A percentile compares a stretch with the other conserved stretches of the same genome.
phyloP scores from a whole-genome alignment of 1,140 invertebrate species.

The Andricus grossulariae region DNA sequence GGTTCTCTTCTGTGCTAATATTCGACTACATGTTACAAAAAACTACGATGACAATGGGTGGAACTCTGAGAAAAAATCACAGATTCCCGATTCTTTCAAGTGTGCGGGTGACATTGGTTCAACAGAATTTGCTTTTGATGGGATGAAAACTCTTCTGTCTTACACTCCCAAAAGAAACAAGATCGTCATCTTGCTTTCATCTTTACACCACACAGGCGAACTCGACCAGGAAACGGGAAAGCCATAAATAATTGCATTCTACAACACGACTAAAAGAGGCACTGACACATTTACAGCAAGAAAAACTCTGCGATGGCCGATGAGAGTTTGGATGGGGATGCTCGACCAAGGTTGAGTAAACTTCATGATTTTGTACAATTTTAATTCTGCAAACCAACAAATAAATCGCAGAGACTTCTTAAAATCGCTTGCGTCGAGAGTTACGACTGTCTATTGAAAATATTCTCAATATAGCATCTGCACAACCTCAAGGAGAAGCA shows the following conservation, averaged over 20 bases:
- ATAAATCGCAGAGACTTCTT: too few species aligned
- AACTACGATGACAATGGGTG: conserved; percentile 57
- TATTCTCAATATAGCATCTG: too few species aligned
- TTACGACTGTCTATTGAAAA: too few species aligned
- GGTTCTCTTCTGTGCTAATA: conserved; percentile 62
- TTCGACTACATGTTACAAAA: conserved; percentile 57
- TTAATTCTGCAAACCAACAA: not conserved
- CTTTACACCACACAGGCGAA: conserved; percentile 2
- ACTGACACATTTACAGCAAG: conserved; percentile 42
- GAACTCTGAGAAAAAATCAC: conserved; percentile 69
- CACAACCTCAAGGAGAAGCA: too few species aligned
- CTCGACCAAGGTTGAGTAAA: conserved; percentile 52
- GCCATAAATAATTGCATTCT: not conserved
- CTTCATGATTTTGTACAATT: conserved; percentile 44
- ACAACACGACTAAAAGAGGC: conserved; percentile 12
- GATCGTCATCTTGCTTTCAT: conserved; percentile 32
- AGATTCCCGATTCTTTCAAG: conserved; percentile 54
- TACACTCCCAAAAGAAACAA: conserved; percentile 34
- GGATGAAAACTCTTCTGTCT: conserved; percentile 20
- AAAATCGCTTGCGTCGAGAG: too few species aligned
- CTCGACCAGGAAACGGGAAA: conserved; percentile 15
- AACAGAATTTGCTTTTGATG: conserved; percentile 32
- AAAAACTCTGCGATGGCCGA: conserved; percentile 57
- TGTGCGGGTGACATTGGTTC: conserved; percentile 38
- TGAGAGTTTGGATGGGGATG: conserved; percentile 49